These are phyloP conservation scores for Aphidius gifuensis DNA, from an alignment of 1,140 invertebrate genomes.

Conservation along the genomic window DNA sequence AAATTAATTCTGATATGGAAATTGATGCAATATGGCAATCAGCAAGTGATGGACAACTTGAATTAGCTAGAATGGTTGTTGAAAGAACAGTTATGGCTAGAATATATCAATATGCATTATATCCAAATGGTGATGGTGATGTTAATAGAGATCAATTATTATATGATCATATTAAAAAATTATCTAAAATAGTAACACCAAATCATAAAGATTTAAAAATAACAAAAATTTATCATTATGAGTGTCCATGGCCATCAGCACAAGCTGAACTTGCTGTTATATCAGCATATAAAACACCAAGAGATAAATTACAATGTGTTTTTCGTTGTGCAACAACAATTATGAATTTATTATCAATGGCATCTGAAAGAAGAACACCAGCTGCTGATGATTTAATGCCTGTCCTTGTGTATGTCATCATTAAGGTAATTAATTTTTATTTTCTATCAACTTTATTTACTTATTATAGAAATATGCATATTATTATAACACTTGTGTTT, in stretches of 20 bases:
- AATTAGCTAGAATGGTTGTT: slow-evolving; percentile 69
- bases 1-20: slow-evolving; percentile 60
- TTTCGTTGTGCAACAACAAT: slow-evolving; percentile 87
- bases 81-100: slow-evolving; percentile 81
- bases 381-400: slow-evolving; percentile 97
- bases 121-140: slow-evolving; percentile 96
- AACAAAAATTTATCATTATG: slow-evolving; percentile 77
- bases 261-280: slow-evolving; percentile 90
- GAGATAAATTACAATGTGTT: slow-evolving; percentile 87
- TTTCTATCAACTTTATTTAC: neutral
- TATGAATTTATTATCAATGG: slow-evolving; percentile 87
- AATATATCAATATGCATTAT: slow-evolving; percentile 90
- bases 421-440: slow-evolving; percentile 67
- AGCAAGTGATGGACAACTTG: slow-evolving; percentile 66
- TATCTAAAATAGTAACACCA: slow-evolving; percentile 77
- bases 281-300: slow-evolving; percentile 89
- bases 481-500: no score
- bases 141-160: slow-evolving; percentile 85
- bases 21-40: slow-evolving; percentile 70
- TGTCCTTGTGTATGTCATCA: slow-evolving; percentile 93
- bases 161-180: slow-evolving; percentile 83
- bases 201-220: slow-evolving; percentile 80
- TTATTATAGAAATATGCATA: no score
- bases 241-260: slow-evolving; percentile 96
- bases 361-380: slow-evolving; percentile 75